Evolutionary conservation across 2,113 vertebrate species (phyloP).

Genomic region (Lophotis ruficrista): DNA sequence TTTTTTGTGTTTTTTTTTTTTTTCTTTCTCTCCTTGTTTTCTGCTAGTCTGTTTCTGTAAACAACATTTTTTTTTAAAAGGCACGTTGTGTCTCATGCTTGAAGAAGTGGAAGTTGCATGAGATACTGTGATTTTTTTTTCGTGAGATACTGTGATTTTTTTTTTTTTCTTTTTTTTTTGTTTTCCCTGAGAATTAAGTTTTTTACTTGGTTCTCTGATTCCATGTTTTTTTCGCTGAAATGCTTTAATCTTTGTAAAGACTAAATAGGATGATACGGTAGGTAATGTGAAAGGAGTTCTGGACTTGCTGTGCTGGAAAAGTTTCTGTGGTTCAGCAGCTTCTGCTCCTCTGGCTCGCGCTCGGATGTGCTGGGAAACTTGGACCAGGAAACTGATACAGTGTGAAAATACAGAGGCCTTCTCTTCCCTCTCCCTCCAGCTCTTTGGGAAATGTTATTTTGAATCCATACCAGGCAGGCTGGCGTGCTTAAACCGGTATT

Average conservation of each 20-base stretch:
- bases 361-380: background rate
- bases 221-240: background rate
- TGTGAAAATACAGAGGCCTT: background rate
- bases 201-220: background rate
- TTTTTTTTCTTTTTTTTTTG: background rate
- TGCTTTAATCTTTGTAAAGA: background rate
- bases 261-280: background rate
- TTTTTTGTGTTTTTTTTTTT: too few species aligned
- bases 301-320: background rate
- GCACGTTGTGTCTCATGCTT: background rate
- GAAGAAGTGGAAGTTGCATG: background rate
- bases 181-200: background rate
- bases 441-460: background rate
- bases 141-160: background rate
- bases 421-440: background rate
- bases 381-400: background rate
- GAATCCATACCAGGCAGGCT: background rate
- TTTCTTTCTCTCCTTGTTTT: background rate
- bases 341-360: background rate
- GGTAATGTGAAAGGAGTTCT: background rate
- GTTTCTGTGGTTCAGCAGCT: background rate
- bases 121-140: too few species aligned
- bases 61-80: background rate
- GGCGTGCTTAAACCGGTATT: rapidly evolving
- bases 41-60: background rate